Evolutionary conservation across 2,113 vertebrate species (phyloP).

Genomic region (Notechis scutatus): DNA sequence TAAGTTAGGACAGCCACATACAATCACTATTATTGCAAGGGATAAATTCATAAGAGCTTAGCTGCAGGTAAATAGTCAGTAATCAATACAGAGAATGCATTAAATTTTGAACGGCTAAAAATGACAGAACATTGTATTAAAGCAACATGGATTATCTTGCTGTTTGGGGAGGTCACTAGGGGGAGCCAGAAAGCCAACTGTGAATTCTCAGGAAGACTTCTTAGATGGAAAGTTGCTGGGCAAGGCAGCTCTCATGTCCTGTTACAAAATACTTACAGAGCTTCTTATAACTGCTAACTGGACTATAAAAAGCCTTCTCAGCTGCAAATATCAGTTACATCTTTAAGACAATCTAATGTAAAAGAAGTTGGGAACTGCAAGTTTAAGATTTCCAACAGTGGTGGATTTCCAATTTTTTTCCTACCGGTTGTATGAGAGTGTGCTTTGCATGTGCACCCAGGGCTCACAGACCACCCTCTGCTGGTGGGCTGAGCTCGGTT

Average conservation of each 20-base stretch:
- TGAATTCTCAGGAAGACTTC: background rate
- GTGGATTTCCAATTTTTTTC: no score
- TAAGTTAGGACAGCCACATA: background rate
- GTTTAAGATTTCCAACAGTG: background rate
- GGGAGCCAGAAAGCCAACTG: background rate
- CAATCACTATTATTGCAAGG: background rate
- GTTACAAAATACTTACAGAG: background rate
- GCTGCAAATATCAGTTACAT: background rate
- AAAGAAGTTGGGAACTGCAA: background rate
- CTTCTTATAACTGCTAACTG: background rate
- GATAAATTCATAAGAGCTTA: background rate
- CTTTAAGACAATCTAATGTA: background rate
- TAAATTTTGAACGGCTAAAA: background rate
- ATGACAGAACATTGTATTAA: background rate
- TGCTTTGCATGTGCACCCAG: no score
- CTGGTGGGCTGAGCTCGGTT: no score
- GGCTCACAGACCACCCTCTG: no score
- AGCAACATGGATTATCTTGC: background rate
- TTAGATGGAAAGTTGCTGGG: background rate
- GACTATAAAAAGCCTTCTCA: background rate
- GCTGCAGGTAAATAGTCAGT: background rate
- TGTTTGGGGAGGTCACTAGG: background rate
- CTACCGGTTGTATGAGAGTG: no score
- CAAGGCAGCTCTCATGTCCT: background rate
- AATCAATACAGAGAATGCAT: background rate